phyloP scores from a whole-genome alignment of 1,140 invertebrate species.

The Formica selysi region DNA sequence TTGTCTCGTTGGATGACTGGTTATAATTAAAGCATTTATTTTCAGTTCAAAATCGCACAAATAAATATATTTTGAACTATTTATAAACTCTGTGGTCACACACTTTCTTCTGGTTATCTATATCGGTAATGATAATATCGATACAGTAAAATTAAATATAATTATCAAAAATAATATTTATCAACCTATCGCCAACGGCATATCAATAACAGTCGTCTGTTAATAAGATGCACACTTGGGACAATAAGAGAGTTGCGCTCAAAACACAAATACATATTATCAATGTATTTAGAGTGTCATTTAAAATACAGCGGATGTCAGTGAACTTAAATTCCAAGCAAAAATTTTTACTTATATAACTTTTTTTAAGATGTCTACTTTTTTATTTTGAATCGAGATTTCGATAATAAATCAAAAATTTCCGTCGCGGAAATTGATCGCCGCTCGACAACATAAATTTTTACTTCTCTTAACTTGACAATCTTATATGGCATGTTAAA shows the following conservation, averaged over 20 bases:
- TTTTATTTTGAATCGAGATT: background rate
- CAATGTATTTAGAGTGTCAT: background rate
- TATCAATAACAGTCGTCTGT: background rate
- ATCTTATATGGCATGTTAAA: conserved; percentile 54
- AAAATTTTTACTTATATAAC: background rate
- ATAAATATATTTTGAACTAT: background rate
- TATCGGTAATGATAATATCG: background rate
- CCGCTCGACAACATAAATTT: background rate
- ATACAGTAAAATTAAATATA: background rate
- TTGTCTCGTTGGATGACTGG: background rate
- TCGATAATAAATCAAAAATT: background rate
- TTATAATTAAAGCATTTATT: background rate
- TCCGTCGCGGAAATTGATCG: conserved; percentile 14
- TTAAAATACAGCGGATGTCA: background rate
- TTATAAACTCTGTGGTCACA: background rate
- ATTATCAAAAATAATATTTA: conserved; percentile 8
- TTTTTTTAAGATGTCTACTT: background rate
- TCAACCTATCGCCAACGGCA: background rate
- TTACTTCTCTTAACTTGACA: no score
- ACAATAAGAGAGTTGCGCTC: no score
- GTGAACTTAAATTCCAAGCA: background rate
- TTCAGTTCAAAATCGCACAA: background rate
- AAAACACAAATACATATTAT: background rate
- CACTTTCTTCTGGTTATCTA: background rate
- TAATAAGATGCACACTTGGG: no score